phyloP scores from a whole-genome alignment of 2,888 invertebrate species.

The Drosophila mimica region DNA sequence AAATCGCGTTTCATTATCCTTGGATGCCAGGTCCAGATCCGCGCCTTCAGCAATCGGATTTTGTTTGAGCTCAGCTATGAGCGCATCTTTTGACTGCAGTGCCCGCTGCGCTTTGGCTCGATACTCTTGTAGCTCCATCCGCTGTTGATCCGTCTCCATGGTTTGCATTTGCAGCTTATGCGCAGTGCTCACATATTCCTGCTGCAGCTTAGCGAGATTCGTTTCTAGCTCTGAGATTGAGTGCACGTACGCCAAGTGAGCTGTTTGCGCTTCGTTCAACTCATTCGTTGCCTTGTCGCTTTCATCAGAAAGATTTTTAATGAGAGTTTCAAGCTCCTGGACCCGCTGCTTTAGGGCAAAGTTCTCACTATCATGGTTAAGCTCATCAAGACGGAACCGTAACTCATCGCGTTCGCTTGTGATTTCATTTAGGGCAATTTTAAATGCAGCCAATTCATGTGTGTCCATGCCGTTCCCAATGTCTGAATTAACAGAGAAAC shows the following conservation, averaged over 20 bases:
- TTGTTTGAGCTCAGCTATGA: conserved; percentile 88
- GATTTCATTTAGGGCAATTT: conserved; percentile 81
- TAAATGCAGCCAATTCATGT: conserved; percentile 79
- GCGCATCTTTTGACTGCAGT: conserved; percentile 90
- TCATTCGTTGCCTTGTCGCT: conserved; percentile 73
- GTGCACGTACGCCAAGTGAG: conserved; percentile 78
- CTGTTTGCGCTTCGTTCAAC: conserved; percentile 59
- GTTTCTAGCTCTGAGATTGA: conserved; percentile 83
- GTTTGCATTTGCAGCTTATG: conserved; percentile 86
- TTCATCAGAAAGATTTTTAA: conserved; percentile 69
- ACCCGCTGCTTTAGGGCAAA: conserved; percentile 64
- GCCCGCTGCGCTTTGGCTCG: conserved; percentile 92
- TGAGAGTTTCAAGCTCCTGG: conserved; percentile 71
- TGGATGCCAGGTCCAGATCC: conserved; percentile 52
- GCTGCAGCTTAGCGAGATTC: conserved; percentile 85
- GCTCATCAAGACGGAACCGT: conserved; percentile 64
- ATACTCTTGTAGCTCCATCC: conserved; percentile 90
- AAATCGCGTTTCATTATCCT: conserved; percentile 68
- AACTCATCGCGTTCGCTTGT: conserved; percentile 81
- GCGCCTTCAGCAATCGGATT: conserved; percentile 35
- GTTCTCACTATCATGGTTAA: conserved; percentile 77
- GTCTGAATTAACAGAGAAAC: conserved; percentile 46
- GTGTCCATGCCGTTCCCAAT: conserved; percentile 45
- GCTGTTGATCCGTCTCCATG: conserved; percentile 85
- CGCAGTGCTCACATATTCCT: conserved; percentile 85